Evolutionary conservation across 2,113 vertebrate genomes (phyloP).

Genomic region (Perca fluviatilis): DNA sequence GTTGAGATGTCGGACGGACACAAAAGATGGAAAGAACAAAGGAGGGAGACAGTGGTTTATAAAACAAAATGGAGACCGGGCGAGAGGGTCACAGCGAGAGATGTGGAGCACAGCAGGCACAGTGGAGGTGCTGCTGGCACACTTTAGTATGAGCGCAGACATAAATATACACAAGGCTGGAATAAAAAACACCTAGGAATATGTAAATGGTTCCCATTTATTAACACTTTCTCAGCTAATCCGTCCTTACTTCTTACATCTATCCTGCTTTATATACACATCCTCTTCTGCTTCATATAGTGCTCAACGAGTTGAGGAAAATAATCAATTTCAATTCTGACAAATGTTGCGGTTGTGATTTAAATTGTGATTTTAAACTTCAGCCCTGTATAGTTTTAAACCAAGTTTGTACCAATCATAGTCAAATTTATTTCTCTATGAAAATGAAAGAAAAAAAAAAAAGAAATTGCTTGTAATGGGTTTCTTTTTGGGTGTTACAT

Average conservation of each 20-base stretch:
- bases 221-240: not conserved
- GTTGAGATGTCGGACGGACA: slow-evolving; percentile 12
- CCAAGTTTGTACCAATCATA: not conserved
- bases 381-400: not conserved
- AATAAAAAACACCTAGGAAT: not conserved
- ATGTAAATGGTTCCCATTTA: not conserved
- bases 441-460: not conserved
- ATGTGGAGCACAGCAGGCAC: slow-evolving; percentile 6
- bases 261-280: not conserved
- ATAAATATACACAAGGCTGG: not conserved
- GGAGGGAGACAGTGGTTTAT: slow-evolving; percentile 22
- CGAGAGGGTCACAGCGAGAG: slow-evolving; percentile 20
- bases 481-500: too few relatives aligned
- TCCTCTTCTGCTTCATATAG: not conserved
- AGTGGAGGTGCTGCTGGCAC: not conserved
- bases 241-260: not conserved
- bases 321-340: not conserved
- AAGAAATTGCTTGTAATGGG: not conserved
- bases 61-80: slow-evolving; percentile 25
- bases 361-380: not conserved
- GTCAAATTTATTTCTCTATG: not conserved
- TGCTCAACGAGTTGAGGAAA: not conserved
- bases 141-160: slow-evolving; percentile 7
- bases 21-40: slow-evolving; percentile 35
- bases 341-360: not conserved